These are phyloP conservation scores for Galemys pyrenaicus DNA, from an alignment of 2,113 vertebrate genomes.

Conservation along the genomic window DNA sequence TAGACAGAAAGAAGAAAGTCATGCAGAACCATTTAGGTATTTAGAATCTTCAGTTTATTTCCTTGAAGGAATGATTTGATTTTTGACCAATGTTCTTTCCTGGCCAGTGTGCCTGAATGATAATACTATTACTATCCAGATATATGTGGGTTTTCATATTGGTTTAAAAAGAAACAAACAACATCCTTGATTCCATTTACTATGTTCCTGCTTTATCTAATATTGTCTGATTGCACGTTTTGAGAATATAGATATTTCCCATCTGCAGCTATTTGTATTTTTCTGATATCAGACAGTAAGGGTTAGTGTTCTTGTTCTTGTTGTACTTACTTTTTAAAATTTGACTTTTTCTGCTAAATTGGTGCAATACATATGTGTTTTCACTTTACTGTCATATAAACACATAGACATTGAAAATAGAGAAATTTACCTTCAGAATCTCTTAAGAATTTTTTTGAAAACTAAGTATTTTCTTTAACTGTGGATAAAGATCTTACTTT, in stretches of 20 bases:
- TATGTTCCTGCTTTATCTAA: not conserved
- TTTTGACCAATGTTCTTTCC: not conserved
- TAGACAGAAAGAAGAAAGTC: not conserved
- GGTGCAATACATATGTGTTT: not conserved
- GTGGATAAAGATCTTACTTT: not conserved
- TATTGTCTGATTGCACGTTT: not conserved
- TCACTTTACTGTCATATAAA: not conserved
- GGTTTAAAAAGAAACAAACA: not conserved
- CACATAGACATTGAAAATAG: not conserved
- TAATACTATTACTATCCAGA: not conserved
- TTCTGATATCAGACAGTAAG: not conserved
- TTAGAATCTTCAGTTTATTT: not conserved
- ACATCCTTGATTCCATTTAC: not conserved
- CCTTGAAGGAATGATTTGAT: not conserved
- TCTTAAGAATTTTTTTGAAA: not conserved
- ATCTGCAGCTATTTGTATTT: not conserved
- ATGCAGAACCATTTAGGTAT: not conserved
- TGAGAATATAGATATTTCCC: not conserved
- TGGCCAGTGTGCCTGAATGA: not conserved
- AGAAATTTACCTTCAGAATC: not conserved
- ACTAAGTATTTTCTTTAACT: not conserved
- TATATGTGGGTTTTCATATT: not conserved
- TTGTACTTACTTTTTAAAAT: not conserved
- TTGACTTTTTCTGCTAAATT: not conserved
- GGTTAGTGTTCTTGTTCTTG: not conserved